Conservation (phyloP, 2,797 vertebrate genomes). For the Paguma larvata region DNA sequence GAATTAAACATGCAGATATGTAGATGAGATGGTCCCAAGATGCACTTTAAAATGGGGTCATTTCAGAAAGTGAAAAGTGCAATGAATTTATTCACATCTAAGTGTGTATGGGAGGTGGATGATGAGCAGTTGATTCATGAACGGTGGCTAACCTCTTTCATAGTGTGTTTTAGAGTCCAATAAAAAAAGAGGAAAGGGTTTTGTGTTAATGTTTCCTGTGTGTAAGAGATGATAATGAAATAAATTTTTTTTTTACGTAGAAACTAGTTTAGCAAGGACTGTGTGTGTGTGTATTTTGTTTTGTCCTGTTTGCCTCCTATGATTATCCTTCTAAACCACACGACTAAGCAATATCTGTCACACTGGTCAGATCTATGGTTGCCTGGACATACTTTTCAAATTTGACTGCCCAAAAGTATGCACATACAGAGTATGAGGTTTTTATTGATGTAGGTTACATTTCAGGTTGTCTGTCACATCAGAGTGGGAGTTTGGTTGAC, state of each 20-base stretch:
- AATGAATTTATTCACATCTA: not conserved
- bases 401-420: not conserved
- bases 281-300: not conserved
- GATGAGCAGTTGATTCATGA: not conserved
- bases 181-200: not conserved
- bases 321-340: slow-evolving; percentile 7
- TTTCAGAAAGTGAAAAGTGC: not conserved
- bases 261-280: slow-evolving; percentile 7
- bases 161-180: not conserved
- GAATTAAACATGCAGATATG: slow-evolving; percentile 38
- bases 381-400: not conserved
- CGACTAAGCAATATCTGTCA: not conserved
- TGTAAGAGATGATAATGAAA: slow-evolving; percentile 14
- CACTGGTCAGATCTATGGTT: not conserved
- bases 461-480: slow-evolving; percentile 18
- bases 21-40: not conserved
- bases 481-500: not conserved
- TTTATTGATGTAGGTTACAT: not conserved
- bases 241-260: not conserved
- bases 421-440: not conserved
- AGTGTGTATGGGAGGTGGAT: not conserved
- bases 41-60: not conserved
- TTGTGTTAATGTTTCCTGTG: slow-evolving; percentile 26
- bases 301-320: not conserved
- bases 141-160: not conserved